phyloP scores from a whole-genome alignment of 2,113 vertebrate species.

The Brachirus orientalis region DNA sequence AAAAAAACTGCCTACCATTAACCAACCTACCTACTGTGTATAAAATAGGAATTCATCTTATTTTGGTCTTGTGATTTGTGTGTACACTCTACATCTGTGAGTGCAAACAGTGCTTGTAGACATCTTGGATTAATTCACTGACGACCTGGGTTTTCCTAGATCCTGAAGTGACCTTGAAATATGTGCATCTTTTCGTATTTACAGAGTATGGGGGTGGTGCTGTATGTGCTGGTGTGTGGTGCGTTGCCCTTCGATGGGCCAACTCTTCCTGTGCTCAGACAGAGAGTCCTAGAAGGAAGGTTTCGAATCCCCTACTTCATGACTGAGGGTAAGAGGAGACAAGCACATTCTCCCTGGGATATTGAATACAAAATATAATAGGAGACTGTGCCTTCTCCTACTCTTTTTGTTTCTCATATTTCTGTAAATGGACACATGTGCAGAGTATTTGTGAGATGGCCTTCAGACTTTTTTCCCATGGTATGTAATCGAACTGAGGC shows the following conservation, averaged over 20 bases:
- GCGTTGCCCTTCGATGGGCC: conserved; percentile 97
- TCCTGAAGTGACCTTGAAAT: conserved; percentile 26
- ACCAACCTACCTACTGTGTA: no score
- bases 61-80: no score
- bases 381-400: not conserved
- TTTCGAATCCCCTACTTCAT: conserved; percentile 99
- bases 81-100: no score
- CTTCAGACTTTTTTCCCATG: not conserved
- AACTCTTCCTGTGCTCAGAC: conserved; percentile 93
- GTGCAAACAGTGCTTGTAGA: not conserved
- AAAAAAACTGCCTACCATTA: no score
- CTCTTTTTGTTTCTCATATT: not conserved
- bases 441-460: conserved; percentile 4
- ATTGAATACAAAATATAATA: not conserved
- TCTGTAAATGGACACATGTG: not conserved
- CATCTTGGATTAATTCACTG: conserved; percentile 24
- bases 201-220: conserved; percentile 97
- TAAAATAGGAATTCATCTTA: no score
- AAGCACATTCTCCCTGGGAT: not conserved
- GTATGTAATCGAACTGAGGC: not conserved
- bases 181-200: conserved; percentile 32
- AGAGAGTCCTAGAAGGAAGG: conserved; percentile 95
- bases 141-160: conserved; percentile 9
- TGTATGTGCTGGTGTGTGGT: conserved; percentile 97
- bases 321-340: conserved; percentile 91